These are phyloP conservation scores for Anastrepha obliqua DNA, from an alignment of 1,140 invertebrate genomes.

Conservation along the genomic window DNA sequence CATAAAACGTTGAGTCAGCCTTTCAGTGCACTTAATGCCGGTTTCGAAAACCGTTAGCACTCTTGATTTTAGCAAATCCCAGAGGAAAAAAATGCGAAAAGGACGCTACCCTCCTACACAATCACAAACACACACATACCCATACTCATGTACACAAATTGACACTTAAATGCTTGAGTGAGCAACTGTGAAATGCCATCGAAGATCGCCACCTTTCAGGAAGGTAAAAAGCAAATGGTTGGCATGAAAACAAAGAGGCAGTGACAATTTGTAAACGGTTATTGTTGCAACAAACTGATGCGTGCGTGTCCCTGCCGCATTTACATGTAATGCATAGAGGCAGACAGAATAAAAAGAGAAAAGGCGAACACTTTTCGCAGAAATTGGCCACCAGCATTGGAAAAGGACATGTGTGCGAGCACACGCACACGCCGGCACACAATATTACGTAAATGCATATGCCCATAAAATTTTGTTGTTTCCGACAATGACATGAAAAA, in stretches of 20 bases:
- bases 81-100: too few relatives aligned
- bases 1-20: too few relatives aligned
- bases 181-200: not conserved
- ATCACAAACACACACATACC: not conserved
- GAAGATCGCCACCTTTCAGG: not conserved
- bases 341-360: not conserved
- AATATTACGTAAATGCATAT: not conserved
- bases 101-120: not conserved
- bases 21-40: too few relatives aligned
- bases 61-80: too few relatives aligned
- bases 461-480: constrained; percentile 1
- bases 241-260: not conserved
- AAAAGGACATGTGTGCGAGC: not conserved
- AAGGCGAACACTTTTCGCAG: not conserved
- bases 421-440: not conserved
- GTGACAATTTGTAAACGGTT: constrained; percentile 38
- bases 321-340: not conserved
- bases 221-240: constrained; percentile 27
- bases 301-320: constrained; percentile 1
- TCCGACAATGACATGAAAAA: not conserved
- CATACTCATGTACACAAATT: too few relatives aligned
- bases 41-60: too few relatives aligned
- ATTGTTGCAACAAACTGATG: not conserved
- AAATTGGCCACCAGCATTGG: not conserved
- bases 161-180: too few relatives aligned